phyloP scores from a whole-genome alignment of 2,797 vertebrate genomes.

The Micrastur ruficollis region DNA sequence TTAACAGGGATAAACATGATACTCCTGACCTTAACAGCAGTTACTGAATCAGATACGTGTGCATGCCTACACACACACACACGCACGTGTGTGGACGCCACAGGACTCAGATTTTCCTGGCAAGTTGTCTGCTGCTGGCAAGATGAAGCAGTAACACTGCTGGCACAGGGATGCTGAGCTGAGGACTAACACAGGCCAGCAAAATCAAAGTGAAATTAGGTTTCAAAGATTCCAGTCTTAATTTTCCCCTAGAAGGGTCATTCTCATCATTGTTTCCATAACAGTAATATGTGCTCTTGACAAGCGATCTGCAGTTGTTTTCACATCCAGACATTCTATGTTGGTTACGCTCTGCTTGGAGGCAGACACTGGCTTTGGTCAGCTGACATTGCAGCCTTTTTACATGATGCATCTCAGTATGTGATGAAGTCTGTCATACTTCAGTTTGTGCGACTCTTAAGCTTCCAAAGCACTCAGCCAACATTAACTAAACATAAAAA shows the following conservation, averaged over 20 bases:
- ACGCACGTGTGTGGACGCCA: not conserved
- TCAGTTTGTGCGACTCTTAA: not conserved
- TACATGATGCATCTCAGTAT: not conserved
- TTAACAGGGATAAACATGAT: conserved; percentile 26
- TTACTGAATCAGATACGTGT: not conserved
- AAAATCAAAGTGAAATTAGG: conserved; percentile 43
- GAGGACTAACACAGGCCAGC: not conserved
- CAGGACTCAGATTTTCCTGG: conserved; percentile 60
- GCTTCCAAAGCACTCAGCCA: not conserved
- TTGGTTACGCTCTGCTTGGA: not conserved
- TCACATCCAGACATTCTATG: conserved; percentile 18
- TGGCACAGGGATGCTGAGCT: conserved; percentile 17
- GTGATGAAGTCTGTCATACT: not conserved
- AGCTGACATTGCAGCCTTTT: not conserved
- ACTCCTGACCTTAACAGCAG: not conserved
- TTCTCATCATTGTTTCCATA: conserved; percentile 44
- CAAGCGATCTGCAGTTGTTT: not conserved
- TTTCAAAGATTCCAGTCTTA: conserved; percentile 30
- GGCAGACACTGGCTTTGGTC: not conserved
- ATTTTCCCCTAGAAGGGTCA: conserved; percentile 4
- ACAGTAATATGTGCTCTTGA: conserved; percentile 7
- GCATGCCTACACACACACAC: not conserved
- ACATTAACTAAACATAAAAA: not conserved
- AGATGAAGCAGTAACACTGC: conserved; percentile 3
- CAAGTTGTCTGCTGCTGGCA: conserved; percentile 34